Evolutionary conservation across 2,113 vertebrate species (phyloP).

Genomic region (Malurus alboscapulatus): DNA sequence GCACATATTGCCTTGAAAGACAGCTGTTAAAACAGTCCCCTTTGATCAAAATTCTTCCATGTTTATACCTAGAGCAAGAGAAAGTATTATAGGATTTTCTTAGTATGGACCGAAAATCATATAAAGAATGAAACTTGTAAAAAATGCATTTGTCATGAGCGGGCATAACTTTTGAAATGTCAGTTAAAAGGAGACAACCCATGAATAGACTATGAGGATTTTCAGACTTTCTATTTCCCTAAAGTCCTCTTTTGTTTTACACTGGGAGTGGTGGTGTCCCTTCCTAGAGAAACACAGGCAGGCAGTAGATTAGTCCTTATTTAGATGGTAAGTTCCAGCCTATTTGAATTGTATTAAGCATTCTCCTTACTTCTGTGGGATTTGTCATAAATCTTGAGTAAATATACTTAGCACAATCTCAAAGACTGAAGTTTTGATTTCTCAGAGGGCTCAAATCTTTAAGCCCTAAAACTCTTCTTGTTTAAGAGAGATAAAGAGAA

Average conservation of each 20-base stretch:
- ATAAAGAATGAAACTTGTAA: slow-evolving; percentile 23
- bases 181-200: slow-evolving; percentile 47
- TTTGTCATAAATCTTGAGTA: slow-evolving; percentile 67
- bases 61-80: slow-evolving; percentile 22
- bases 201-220: slow-evolving; percentile 59
- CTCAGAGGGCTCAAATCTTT: slow-evolving; percentile 64
- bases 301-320: slow-evolving; percentile 63
- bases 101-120: not conserved
- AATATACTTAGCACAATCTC: slow-evolving; percentile 59
- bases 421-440: slow-evolving; percentile 67
- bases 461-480: slow-evolving; percentile 60
- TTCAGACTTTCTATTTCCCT: slow-evolving; percentile 51
- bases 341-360: slow-evolving; percentile 69
- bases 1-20: slow-evolving; percentile 19
- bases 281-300: slow-evolving; percentile 35
- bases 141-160: slow-evolving; percentile 36
- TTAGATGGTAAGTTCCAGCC: slow-evolving; percentile 64
- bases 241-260: slow-evolving; percentile 60
- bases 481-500: slow-evolving; percentile 70
- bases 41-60: slow-evolving; percentile 37
- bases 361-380: slow-evolving; percentile 63
- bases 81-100: slow-evolving; percentile 41
- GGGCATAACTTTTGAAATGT: slow-evolving; percentile 54
- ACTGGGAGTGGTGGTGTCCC: slow-evolving; percentile 39
- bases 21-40: slow-evolving; percentile 48